phyloP scores from a whole-genome alignment of 2,113 vertebrate genomes.

The Sciurus niger region DNA sequence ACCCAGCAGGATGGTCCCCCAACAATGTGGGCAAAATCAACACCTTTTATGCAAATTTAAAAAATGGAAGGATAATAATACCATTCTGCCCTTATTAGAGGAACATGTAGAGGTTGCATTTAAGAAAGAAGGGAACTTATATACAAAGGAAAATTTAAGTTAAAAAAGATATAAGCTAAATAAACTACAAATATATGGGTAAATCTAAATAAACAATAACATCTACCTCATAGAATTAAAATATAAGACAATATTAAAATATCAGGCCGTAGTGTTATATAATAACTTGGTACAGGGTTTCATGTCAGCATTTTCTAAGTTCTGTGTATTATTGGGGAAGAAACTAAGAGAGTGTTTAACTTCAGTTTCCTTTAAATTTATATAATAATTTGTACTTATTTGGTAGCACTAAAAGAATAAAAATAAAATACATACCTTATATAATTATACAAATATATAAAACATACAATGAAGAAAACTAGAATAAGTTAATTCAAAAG shows the following conservation, averaged over 20 bases:
- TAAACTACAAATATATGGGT: neutral
- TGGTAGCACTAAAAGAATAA: neutral
- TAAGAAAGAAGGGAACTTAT: neutral
- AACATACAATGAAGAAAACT: neutral
- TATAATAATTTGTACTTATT: neutral
- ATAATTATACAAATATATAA: neutral
- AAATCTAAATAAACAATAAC: neutral
- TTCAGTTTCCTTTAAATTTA: neutral
- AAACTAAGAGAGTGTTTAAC: slow-evolving; percentile 11
- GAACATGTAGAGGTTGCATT: neutral
- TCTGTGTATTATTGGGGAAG: neutral
- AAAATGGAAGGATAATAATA: neutral
- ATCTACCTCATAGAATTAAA: neutral
- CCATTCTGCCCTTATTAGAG: neutral
- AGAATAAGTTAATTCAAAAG: neutral
- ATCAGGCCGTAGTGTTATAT: neutral
- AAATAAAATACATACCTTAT: neutral
- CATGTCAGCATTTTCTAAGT: neutral
- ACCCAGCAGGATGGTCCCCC: neutral
- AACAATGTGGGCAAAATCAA: neutral
- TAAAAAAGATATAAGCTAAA: neutral
- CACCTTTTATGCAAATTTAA: neutral
- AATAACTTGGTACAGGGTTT: neutral
- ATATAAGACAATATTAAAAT: neutral
- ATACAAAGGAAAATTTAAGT: neutral